A percentile compares a stretch with the other conserved stretches of the same genome.
These are phyloP conservation scores for Tupaia chinensis DNA, from an alignment of 2,113 vertebrate species.

Conservation along the genomic window DNA sequence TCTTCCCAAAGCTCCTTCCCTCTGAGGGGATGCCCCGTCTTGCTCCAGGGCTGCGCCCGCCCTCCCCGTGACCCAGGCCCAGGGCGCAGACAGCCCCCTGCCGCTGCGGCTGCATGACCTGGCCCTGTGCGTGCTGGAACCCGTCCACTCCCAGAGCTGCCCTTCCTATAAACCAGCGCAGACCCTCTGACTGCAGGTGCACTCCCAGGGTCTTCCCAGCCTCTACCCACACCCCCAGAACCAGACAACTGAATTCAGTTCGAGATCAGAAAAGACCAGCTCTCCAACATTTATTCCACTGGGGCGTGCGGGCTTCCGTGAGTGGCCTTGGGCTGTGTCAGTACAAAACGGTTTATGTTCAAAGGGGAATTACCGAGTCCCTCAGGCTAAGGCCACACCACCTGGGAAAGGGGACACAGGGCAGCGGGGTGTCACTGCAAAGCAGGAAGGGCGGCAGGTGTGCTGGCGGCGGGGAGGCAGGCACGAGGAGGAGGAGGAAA, in stretches of 20 bases:
- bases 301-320: conserved; percentile 70
- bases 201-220: background rate
- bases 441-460: background rate
- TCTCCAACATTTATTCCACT: conserved; percentile 73
- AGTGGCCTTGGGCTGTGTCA: conserved; percentile 69
- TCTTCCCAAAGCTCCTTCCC: too few species aligned
- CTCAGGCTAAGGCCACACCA: conserved; percentile 10
- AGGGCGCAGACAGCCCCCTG: background rate
- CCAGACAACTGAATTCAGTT: conserved; percentile 66
- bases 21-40: too few species aligned
- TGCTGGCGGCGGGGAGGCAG: background rate
- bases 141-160: too few species aligned
- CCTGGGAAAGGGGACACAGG: conserved; percentile 46
- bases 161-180: background rate
- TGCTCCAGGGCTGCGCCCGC: too few species aligned
- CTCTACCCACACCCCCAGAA: conserved; percentile 39
- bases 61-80: background rate
- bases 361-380: conserved; percentile 21
- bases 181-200: background rate
- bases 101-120: too few species aligned
- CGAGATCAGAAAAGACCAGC: conserved; percentile 83
- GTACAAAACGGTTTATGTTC: conserved; percentile 79
- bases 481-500: background rate
- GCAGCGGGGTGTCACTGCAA: background rate
- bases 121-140: too few species aligned